phyloP scores from a whole-genome alignment of 2,797 vertebrate genomes.

The Eulemur coronatus region DNA sequence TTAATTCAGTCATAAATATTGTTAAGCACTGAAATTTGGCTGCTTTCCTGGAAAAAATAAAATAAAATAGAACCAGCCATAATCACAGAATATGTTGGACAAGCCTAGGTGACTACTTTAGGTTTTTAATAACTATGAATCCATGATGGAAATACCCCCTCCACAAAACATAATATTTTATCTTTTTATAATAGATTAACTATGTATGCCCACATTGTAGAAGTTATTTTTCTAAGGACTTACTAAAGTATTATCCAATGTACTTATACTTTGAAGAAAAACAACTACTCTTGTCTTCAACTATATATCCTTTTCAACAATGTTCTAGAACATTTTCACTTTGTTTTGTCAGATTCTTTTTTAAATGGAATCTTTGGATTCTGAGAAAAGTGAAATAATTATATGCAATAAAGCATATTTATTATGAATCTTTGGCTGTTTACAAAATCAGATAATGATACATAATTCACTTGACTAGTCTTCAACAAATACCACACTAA shows the following conservation, averaged over 20 bases:
- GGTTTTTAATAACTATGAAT: background rate
- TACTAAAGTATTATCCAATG: background rate
- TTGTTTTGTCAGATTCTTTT: background rate
- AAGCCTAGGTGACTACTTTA: background rate
- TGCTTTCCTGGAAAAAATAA: constrained; percentile 2
- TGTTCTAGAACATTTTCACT: background rate
- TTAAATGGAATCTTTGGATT: background rate
- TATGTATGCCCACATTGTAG: background rate
- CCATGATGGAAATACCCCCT: background rate
- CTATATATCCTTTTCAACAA: background rate
- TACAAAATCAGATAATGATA: background rate
- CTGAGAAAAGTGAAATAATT: background rate
- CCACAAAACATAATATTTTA: background rate
- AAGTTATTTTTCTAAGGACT: background rate
- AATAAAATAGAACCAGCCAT: background rate
- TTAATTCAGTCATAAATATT: constrained; percentile 11
- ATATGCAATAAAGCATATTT: background rate
- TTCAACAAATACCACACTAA: background rate
- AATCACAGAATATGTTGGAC: background rate
- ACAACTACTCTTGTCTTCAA: background rate
- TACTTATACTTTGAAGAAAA: background rate
- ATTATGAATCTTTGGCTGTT: background rate
- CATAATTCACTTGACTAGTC: background rate
- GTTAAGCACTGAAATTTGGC: constrained; percentile 26
- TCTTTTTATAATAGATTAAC: background rate